phyloP scores from a whole-genome alignment of 1,140 invertebrate genomes.

The Musca vetustissima region DNA sequence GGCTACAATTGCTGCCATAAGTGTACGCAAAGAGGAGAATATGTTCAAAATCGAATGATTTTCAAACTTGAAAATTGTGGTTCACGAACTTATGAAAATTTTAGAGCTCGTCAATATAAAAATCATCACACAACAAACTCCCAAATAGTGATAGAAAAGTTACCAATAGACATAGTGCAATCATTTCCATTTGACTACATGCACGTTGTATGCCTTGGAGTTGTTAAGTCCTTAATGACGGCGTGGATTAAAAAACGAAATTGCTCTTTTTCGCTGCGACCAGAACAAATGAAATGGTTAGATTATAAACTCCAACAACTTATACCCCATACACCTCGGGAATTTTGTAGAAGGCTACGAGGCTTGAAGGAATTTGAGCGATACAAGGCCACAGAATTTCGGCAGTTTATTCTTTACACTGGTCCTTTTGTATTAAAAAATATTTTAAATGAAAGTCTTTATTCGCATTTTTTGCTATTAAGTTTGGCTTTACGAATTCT shows the following conservation, averaged over 20 bases:
- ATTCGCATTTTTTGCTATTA: no score
- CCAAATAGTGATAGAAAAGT: conserved; percentile 13
- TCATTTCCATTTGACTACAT: conserved; percentile 21
- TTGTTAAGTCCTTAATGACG: conserved; percentile 18
- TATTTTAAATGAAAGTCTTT: not conserved
- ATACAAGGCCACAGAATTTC: conserved; percentile 52
- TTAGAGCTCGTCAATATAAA: not conserved
- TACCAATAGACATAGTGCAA: conserved; percentile 19
- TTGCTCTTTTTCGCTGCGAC: not conserved
- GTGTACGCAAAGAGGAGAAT: no score
- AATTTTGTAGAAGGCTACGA: conserved; percentile 42
- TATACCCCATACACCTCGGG: conserved; percentile 34
- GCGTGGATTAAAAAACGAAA: conserved; percentile 4
- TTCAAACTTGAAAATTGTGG: not conserved
- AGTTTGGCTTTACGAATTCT: no score
- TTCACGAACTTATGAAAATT: conserved; percentile 12
- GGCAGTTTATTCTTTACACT: conserved; percentile 35
- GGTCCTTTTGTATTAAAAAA: conserved; percentile 40
- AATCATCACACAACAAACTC: conserved; percentile 13
- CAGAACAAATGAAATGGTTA: not conserved
- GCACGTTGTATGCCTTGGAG: conserved; percentile 20
- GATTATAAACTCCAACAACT: not conserved
- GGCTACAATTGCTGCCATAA: no score
- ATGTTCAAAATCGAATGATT: no score
- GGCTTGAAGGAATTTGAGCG: conserved; percentile 32